These are phyloP conservation scores for Sebastes iracundus DNA, from an alignment of 2,797 vertebrate genomes.

Conservation along the genomic window DNA sequence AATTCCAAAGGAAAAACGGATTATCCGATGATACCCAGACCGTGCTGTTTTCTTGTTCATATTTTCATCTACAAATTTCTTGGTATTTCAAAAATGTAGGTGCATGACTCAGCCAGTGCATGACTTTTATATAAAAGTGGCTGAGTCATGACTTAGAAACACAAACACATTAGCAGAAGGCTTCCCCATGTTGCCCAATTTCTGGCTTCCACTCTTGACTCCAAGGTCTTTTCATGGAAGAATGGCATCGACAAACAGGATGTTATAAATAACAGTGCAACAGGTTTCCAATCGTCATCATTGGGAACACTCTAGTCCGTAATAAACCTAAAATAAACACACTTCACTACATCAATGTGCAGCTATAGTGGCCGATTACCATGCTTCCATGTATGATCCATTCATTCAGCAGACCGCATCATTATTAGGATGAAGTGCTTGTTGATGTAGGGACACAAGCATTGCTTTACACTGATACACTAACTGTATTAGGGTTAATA, in stretches of 20 bases:
- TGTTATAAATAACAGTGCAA: too few species aligned
- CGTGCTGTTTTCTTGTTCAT: neutral
- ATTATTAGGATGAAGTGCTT: neutral
- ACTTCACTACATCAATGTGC: neutral
- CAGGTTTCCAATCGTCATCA: neutral
- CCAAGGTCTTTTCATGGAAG: neutral
- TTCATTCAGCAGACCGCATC: neutral
- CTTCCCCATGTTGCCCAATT: neutral
- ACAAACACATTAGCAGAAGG: neutral
- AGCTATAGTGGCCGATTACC: neutral
- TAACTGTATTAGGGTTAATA: neutral
- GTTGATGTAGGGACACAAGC: neutral
- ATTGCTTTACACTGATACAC: neutral
- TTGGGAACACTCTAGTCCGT: neutral
- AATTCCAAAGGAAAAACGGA: too few species aligned
- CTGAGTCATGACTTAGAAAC: neutral
- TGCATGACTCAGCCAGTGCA: too few species aligned
- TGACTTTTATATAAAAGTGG: too few species aligned
- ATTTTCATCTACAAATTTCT: neutral
- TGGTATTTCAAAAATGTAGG: neutral
- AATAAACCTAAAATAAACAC: neutral
- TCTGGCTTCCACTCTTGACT: neutral
- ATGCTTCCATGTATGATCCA: neutral
- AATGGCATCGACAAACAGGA: neutral
- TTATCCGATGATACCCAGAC: too few species aligned